Conservation (phyloP, 1,140 invertebrate species). For the Eufriesea mexicana region DNA sequence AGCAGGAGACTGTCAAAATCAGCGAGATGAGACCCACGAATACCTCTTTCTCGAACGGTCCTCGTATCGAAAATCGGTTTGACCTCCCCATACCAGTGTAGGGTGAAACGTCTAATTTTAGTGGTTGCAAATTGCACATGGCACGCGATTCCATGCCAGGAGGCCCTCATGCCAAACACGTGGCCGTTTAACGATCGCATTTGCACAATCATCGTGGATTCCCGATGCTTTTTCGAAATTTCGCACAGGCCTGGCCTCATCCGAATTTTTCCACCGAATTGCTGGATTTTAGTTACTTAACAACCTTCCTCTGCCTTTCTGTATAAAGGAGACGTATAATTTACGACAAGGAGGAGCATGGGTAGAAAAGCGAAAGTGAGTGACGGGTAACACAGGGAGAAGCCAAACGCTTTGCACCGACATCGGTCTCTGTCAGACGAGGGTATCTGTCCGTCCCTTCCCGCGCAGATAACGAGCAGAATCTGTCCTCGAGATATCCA, state of each 20-base stretch:
- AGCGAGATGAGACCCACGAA: no score
- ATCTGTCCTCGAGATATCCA: conserved; percentile 10
- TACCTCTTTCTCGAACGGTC: no score
- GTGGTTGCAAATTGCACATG: conserved; percentile 32
- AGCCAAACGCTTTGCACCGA: conserved; percentile 20
- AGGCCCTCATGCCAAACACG: conserved; percentile 35
- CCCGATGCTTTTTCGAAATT: neutral
- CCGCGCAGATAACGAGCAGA: conserved; percentile 25
- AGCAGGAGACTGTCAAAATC: no score
- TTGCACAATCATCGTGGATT: conserved; percentile 2
- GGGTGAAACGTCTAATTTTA: conserved; percentile 35
- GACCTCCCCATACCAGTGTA: neutral
- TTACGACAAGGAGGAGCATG: conserved; percentile 30
- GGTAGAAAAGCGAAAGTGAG: conserved; percentile 14
- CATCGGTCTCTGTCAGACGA: conserved; percentile 44
- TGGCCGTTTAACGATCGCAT: conserved; percentile 29
- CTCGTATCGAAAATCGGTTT: conserved; percentile 6
- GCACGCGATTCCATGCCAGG: conserved; percentile 21
- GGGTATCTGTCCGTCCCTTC: conserved; percentile 2
- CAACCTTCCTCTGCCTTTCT: no score
- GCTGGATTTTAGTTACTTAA: neutral
- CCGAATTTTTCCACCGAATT: neutral
- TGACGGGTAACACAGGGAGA: conserved; percentile 4
- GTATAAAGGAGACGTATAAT: conserved; percentile 13
- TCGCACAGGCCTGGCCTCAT: neutral